These are phyloP conservation scores for Drosophila limbata DNA, from an alignment of 2,888 invertebrate genomes.

Conservation along the genomic window DNA sequence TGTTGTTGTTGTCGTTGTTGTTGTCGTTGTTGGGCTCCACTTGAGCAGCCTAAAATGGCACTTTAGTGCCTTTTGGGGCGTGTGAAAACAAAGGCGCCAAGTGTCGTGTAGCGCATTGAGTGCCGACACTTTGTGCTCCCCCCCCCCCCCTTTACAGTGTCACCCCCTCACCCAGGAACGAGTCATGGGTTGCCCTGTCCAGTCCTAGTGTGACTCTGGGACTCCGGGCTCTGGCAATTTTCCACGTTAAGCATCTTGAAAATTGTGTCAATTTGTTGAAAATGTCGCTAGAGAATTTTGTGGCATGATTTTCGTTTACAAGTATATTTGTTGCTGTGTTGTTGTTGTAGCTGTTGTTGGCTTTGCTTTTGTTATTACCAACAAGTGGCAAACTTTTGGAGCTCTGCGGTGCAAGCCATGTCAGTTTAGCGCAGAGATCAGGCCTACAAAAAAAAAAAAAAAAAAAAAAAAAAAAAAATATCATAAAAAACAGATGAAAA, in stretches of 20 bases:
- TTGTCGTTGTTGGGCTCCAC: conserved; percentile 64
- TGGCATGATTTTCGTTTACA: conserved; percentile 74
- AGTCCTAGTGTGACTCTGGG: not conserved
- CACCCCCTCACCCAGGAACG: not conserved
- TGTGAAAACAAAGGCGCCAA: conserved; percentile 78
- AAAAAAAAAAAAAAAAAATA: too few relatives aligned
- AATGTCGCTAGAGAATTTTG: conserved; percentile 78
- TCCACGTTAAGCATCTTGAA: conserved; percentile 75
- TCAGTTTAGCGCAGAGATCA: not conserved
- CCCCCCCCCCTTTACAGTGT: not conserved
- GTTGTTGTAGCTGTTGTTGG: conserved; percentile 24
- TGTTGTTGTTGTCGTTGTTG: conserved; percentile 18
- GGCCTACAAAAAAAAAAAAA: not conserved
- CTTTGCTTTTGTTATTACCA: conserved; percentile 35
- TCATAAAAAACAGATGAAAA: too few relatives aligned
- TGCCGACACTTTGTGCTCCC: conserved; percentile 58
- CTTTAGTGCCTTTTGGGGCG: conserved; percentile 82
- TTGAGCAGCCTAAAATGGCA: conserved; percentile 83
- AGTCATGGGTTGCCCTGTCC: conserved; percentile 3
- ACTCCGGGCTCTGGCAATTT: conserved; percentile 57
- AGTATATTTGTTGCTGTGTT: conserved; percentile 22
- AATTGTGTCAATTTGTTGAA: conserved; percentile 82
- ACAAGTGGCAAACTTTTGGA: conserved; percentile 52
- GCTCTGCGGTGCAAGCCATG: conserved; percentile 31
- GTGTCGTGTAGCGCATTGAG: conserved; percentile 78